Conservation (phyloP, 2,888 invertebrate species). For the Acanthosepion lycidas region DNA sequence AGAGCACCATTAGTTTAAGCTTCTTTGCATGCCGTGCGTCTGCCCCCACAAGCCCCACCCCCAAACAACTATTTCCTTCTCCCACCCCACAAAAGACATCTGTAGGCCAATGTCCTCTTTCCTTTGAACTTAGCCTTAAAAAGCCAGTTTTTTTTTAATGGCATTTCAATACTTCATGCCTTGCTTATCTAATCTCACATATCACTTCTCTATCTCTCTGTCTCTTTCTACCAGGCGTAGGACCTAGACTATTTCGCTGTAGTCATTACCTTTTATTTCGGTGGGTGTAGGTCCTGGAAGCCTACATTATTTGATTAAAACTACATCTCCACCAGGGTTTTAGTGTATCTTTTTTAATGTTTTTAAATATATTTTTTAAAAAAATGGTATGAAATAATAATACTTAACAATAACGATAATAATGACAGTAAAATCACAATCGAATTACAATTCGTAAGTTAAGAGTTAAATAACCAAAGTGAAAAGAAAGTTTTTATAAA, state of each 20-base stretch:
- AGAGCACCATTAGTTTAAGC: slow-evolving; percentile 12
- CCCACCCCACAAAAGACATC: background rate
- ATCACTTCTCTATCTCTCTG: background rate
- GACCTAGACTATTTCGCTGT: slow-evolving; percentile 43
- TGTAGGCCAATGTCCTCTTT: background rate
- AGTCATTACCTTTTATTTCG: slow-evolving; percentile 43
- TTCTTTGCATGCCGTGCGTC: background rate
- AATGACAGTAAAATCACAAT: background rate
- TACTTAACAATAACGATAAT: background rate
- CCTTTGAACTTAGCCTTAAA: background rate
- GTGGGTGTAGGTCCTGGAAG: slow-evolving; percentile 41
- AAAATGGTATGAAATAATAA: background rate
- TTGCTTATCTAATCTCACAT: background rate
- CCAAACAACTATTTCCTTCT: background rate
- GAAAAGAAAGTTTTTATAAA: background rate
- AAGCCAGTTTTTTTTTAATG: background rate
- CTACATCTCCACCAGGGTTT: slow-evolving; percentile 39
- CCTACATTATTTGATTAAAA: slow-evolving; percentile 10
- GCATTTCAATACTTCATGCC: background rate
- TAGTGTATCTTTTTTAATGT: background rate
- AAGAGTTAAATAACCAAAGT: background rate
- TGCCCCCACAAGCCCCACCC: background rate
- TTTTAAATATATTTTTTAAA: background rate
- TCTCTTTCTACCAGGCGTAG: slow-evolving; percentile 22
- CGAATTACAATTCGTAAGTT: background rate